Conservation (phyloP, 2,888 invertebrate species). For the Drosophila diplacantha region DNA sequence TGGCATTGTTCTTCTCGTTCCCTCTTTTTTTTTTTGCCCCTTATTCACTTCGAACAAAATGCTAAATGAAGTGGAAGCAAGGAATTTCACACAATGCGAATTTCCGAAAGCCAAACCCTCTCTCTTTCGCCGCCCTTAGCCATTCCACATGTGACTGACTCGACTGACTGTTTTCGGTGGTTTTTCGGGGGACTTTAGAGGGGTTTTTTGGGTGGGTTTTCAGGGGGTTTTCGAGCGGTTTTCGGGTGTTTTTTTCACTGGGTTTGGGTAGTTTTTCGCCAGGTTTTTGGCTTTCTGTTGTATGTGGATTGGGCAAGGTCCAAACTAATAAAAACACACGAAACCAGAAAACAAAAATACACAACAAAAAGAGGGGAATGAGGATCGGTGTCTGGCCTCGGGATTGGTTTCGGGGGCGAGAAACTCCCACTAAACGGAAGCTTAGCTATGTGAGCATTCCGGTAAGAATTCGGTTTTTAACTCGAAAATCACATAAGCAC, state of each 20-base stretch:
- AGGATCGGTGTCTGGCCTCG: constrained; percentile 14
- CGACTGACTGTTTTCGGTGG: constrained; percentile 16
- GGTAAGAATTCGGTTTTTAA: constrained; percentile 57
- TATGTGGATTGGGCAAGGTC: constrained; percentile 4
- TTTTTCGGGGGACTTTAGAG: not conserved
- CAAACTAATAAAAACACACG: constrained; percentile 58
- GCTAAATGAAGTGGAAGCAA: constrained; percentile 70
- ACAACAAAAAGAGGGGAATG: constrained; percentile 9
- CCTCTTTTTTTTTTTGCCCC: not conserved
- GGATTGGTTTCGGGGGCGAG: not conserved
- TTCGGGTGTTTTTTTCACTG: not conserved
- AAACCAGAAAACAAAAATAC: constrained; percentile 38
- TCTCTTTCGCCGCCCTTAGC: not conserved
- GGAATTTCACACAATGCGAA: constrained; percentile 70
- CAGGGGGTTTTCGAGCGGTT: no score
- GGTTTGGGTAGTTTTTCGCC: no score
- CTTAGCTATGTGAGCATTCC: constrained; percentile 26
- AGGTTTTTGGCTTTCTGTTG: not conserved
- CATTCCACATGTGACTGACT: constrained; percentile 30
- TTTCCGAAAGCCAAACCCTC: constrained; percentile 13
- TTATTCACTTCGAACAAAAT: constrained; percentile 44
- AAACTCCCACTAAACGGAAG: not conserved
- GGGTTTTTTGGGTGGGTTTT: not conserved
- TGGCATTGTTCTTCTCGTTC: constrained; percentile 24
- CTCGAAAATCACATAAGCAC: constrained; percentile 64